A percentile compares a stretch with the other conserved stretches of the same genome.
These are phyloP conservation scores for Archocentrus centrarchus DNA, from an alignment of 2,113 vertebrate genomes.

Conservation along the genomic window DNA sequence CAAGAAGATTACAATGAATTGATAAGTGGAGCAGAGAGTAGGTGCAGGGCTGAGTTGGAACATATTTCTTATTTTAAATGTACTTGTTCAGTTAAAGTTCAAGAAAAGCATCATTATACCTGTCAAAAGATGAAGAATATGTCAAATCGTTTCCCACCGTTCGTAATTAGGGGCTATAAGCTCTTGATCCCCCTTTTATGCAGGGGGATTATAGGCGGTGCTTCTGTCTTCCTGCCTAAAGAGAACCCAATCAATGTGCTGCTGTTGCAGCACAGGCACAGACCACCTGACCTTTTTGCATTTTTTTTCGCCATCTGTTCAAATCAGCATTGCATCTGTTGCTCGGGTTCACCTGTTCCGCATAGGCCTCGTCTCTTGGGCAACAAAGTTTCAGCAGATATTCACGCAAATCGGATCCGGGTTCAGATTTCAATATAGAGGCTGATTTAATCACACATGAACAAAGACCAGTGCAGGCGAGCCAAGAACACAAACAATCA, in stretches of 20 bases:
- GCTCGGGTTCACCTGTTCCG: slow-evolving; percentile 49
- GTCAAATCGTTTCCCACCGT: slow-evolving; percentile 34
- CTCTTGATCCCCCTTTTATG: slow-evolving; percentile 43
- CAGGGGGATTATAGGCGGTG: slow-evolving; percentile 35
- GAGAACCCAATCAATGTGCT: slow-evolving; percentile 34
- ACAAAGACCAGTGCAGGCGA: neutral
- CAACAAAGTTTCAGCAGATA: slow-evolving; percentile 14
- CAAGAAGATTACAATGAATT: neutral
- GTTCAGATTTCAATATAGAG: slow-evolving; percentile 9
- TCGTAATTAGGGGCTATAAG: slow-evolving; percentile 46
- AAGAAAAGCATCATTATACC: slow-evolving; percentile 14
- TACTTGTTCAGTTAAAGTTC: slow-evolving; percentile 4
- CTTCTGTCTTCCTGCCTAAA: slow-evolving; percentile 33
- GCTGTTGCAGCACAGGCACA: slow-evolving; percentile 13
- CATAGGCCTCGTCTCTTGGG: slow-evolving; percentile 12
- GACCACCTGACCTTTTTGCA: slow-evolving; percentile 56
- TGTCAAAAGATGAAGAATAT: slow-evolving; percentile 28
- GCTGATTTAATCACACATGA: slow-evolving; percentile 16
- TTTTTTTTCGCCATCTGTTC: slow-evolving; percentile 62
- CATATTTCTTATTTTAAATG: neutral
- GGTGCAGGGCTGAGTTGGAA: neutral
- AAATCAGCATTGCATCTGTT: slow-evolving; percentile 57
- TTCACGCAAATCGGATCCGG: neutral
- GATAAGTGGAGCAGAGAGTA: neutral
- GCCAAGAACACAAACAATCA: slow-evolving; percentile 1